These are phyloP conservation scores for Zoroaster sp. DNA, from an alignment of 53 echinoderm and acorn worm species.

Conservation along the genomic window DNA sequence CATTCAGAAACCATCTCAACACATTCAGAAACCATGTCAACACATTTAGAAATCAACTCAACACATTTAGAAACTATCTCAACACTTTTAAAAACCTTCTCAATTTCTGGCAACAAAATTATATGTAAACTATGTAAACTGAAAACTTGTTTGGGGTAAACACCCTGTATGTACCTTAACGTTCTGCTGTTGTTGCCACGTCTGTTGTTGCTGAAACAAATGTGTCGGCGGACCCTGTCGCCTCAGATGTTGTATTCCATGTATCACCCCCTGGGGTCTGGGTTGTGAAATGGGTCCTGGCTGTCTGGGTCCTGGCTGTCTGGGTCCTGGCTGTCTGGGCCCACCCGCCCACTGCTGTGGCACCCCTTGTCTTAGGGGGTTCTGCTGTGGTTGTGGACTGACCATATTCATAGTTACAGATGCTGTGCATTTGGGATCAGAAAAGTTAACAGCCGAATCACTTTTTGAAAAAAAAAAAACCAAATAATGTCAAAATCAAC, in stretches of 20 bases:
- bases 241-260: not conserved
- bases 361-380: not conserved
- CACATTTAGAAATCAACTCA: too few relatives aligned
- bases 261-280: not conserved
- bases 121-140: too few relatives aligned
- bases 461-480: too few relatives aligned
- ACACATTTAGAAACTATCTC: too few relatives aligned
- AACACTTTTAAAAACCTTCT: too few relatives aligned
- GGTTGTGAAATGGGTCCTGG: conserved; percentile 15
- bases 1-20: too few relatives aligned
- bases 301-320: not conserved
- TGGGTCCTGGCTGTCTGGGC: not conserved
- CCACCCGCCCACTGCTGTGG: conserved; percentile 30
- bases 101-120: too few relatives aligned
- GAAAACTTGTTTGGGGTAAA: not conserved
- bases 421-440: not conserved
- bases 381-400: conserved; percentile 24
- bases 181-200: conserved; percentile 64
- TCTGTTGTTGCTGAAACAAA: conserved; percentile 45
- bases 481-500: too few relatives aligned
- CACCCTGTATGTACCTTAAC: conserved; percentile 32
- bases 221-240: conserved; percentile 7
- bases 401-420: not conserved
- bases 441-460: too few relatives aligned
- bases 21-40: too few relatives aligned